Percentiles rank a stretch among this genome's conserved stretches.
phyloP scores from a whole-genome alignment of 2,888 invertebrate genomes.

The Microctonus brassicae region DNA sequence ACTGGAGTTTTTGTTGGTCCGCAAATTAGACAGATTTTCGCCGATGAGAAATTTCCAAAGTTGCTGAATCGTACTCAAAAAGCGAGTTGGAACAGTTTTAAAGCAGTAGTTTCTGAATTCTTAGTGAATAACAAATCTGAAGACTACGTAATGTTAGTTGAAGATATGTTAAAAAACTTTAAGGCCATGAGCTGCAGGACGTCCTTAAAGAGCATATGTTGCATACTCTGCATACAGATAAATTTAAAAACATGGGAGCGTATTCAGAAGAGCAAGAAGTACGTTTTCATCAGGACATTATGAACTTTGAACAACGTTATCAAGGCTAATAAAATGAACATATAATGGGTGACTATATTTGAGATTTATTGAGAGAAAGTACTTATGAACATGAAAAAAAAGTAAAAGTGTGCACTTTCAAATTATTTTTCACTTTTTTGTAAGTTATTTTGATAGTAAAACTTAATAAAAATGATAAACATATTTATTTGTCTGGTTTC shows the following conservation, averaged over 20 bases:
- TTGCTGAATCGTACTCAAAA: slow-evolving; percentile 19
- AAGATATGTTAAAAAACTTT: slow-evolving; percentile 21
- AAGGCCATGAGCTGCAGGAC: slow-evolving; percentile 22
- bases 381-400: no score
- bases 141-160: slow-evolving; percentile 14
- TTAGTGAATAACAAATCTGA: slow-evolving; percentile 27
- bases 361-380: neutral
- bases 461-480: no score
- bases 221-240: neutral
- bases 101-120: slow-evolving; percentile 18
- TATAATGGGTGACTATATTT: slow-evolving; percentile 17
- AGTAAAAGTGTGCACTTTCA: no score
- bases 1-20: slow-evolving; percentile 18
- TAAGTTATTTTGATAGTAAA: no score
- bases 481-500: no score
- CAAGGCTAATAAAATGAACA: slow-evolving; percentile 18
- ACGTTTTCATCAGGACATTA: slow-evolving; percentile 28
- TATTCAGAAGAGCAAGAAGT: slow-evolving; percentile 29
- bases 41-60: slow-evolving; percentile 9
- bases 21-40: slow-evolving; percentile 19
- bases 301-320: slow-evolving; percentile 14
- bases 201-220: slow-evolving; percentile 35
- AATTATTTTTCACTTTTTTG: no score
- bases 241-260: slow-evolving; percentile 7
- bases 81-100: slow-evolving; percentile 21